Evolutionary conservation across 2,888 invertebrate species (phyloP).

Genomic region (Formica aserva): DNA sequence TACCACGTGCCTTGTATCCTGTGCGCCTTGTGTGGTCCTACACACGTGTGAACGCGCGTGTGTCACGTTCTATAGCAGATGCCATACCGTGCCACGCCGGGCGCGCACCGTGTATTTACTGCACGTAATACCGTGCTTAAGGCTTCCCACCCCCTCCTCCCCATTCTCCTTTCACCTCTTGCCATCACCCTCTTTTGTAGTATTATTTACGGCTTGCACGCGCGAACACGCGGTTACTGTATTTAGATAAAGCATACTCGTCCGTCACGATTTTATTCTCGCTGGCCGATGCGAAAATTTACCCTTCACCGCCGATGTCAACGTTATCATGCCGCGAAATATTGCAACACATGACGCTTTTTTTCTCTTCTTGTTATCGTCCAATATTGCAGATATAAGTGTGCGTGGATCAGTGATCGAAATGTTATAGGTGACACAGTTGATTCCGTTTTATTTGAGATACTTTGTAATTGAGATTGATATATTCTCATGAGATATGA

Average conservation of each 20-base stretch:
- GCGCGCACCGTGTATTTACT: conserved; percentile 45
- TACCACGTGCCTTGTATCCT: conserved; percentile 1
- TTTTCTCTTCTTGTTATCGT: not conserved
- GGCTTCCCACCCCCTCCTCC: conserved; percentile 12
- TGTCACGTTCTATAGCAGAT: conserved; percentile 51
- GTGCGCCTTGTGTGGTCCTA: not conserved
- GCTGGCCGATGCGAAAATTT: not conserved
- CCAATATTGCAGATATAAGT: not conserved
- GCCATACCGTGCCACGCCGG: conserved; percentile 44
- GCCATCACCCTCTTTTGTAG: conserved; percentile 1
- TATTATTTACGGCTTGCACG: conserved; percentile 38
- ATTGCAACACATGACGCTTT: not conserved
- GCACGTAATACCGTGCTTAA: conserved; percentile 57
- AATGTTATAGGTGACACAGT: not conserved
- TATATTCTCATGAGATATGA: not conserved
- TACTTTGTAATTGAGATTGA: not conserved
- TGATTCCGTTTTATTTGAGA: too few relatives aligned
- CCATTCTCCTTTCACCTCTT: not conserved
- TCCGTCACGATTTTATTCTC: conserved; percentile 27
- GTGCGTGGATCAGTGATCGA: not conserved
- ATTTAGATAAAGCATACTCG: conserved; percentile 44
- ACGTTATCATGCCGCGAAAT: not conserved
- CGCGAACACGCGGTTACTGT: conserved; percentile 28
- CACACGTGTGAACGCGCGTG: conserved; percentile 29
- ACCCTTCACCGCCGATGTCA: not conserved